Base-by-base conservation (phyloP, 2,888 invertebrate species). In the Proisotoma minuta region DNA sequence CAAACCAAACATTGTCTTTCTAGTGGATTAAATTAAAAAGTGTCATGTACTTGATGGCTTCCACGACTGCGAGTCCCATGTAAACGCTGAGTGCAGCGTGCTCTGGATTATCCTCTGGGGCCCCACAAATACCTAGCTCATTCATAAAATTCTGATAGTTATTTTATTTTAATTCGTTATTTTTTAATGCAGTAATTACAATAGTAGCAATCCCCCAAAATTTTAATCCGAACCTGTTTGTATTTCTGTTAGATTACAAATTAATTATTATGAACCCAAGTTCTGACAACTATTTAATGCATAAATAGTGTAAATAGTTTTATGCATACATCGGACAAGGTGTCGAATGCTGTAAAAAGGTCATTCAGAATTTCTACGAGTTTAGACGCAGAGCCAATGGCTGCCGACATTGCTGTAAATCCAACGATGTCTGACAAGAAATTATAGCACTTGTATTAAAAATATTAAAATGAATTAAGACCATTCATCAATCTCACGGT, bases 31-130 rank as follows among this genome's bases (percentile, higher is more conserved):
- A 34, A 15, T 34, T 34, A 15, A 34, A 34, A 34, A 10, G 34
- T 34, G 15, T 10, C 8, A 34, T 34, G 34, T 34, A 94, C 90
- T 91, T 92, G 77, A 95, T 95, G 68, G 93, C 93, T 77, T 93
- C 91, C 62, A 95, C 93, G 92, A 95, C 94, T 28, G 92, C 91
- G 57, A 95, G 82, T 47, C 95, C 95, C 94, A 95, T 95, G 78
- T 94, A 91, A 20, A 95, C 91, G 78, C 89, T 90, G 43, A 94
- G 85, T 26, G 91, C 89, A 49, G 94, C 94, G 79, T 95, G 95
- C 77, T 95, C 94, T 0, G 88, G 85, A 57, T 90, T 82, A 77
- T 93, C 92, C 61, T 88, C 84, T 0, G 93, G 94, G 40, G 93
- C 93, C 15, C 95, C 95, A 77, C 93, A 92, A 76, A 95, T 92